Conservation (phyloP, 2,113 vertebrate species). For the Thalassarche chlororhynchos region DNA sequence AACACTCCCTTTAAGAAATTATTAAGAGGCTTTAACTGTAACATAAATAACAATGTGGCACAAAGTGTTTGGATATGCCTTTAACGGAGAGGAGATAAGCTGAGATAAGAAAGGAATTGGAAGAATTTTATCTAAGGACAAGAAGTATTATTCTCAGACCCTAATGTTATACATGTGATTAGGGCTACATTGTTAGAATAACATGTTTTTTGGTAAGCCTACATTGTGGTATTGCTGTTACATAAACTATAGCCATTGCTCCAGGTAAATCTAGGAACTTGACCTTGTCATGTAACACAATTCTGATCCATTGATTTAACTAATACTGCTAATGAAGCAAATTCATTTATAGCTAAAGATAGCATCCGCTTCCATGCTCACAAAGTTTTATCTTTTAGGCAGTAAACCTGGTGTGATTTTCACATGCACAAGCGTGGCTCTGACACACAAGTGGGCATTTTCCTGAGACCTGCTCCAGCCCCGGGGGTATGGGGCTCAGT, state of each 20-base stretch:
- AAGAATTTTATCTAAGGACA: slow-evolving; percentile 32
- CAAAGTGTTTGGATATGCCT: background rate
- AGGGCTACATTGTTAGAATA: background rate
- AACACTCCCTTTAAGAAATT: background rate
- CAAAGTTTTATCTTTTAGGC: background rate
- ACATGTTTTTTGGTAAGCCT: background rate
- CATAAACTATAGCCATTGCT: background rate
- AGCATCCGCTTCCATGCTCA: background rate
- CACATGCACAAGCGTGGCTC: rapidly evolving
- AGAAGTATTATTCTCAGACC: background rate
- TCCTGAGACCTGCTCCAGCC: background rate
- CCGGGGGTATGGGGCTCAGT: background rate
- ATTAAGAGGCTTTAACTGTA: background rate
- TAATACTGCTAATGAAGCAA: background rate
- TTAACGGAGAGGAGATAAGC: background rate
- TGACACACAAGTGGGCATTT: background rate
- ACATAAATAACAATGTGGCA: background rate
- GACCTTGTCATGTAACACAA: background rate
- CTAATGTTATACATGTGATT: background rate
- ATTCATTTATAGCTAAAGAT: background rate
- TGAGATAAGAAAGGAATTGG: slow-evolving; percentile 44
- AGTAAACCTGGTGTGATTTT: background rate
- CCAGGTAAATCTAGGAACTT: background rate
- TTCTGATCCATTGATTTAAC: background rate
- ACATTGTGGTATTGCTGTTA: background rate